Base-by-base conservation (phyloP, 2,797 vertebrate genomes). In the Poecilia gillii region DNA sequence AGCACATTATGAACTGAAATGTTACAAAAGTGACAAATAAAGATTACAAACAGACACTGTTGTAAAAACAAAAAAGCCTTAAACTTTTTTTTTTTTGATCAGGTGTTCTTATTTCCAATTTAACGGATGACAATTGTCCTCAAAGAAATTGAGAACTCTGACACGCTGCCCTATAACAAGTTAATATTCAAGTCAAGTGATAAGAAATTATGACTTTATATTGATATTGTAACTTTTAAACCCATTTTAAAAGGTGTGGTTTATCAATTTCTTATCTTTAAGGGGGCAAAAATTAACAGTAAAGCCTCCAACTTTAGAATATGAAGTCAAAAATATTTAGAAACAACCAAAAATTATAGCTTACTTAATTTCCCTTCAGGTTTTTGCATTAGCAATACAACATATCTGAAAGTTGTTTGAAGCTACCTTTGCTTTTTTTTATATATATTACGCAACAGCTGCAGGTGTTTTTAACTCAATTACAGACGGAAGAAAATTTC, bases 161-260 rank as follows among this genome's bases (percentile, higher is more conserved):
- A 14, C 39, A 4, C 1, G 18, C 23, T n/a, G 23, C 23, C n/a
- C 41, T 16, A 46, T 46, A 43, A 71, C 41, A 28, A 71, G 68
- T 71, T 45, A 71, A 71, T 71, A 45, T 46, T 71, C n/a, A 71
- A 71, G 25, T n/a, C 23, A 28, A 45, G 25, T 28, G 41, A 71
- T 71, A 71, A 71, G 13, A 71, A 3, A 71, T 71, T n/a, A 45
- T 45, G 41, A 71, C 68, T n/a, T 45, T 45, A 71, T 43, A 68
- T 25, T 43, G 41, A 45, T 20, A 43, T 70, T 45, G 2, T n/a
- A 43, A 70, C 68, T 71, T 71, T 13, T 6, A 71, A 43, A 71
- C 23, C 25, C 23, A 16, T 14, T 71, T 71, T n/a, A 8, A 45
- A 71, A 71, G 25, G 68, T 7, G 41, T 45, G 39, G 39, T 71